Conservation (phyloP, 1,140 invertebrate species). For the Scaptomyza pallida region DNA sequence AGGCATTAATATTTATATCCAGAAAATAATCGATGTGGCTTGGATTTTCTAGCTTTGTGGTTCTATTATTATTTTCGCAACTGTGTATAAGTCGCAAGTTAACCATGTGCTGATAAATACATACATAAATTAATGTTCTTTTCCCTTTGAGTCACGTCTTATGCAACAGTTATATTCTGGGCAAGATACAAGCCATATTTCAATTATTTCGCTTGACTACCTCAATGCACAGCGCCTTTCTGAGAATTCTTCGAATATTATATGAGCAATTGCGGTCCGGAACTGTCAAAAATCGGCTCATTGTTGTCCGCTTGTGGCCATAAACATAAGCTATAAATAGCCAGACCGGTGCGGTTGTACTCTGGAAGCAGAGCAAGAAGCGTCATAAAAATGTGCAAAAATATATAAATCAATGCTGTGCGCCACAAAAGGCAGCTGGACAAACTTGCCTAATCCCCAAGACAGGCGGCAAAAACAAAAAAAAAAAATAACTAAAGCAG, state of each 20-base stretch:
- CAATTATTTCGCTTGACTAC: background rate
- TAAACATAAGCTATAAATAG: slow-evolving; percentile 43
- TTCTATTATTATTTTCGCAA: no score
- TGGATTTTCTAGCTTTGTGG: no score
- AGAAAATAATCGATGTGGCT: no score
- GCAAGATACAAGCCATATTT: background rate
- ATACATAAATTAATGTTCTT: no score
- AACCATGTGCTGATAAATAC: no score
- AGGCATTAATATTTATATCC: background rate
- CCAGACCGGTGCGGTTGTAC: slow-evolving; percentile 2
- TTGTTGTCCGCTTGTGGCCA: slow-evolving; percentile 4
- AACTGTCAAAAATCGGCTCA: slow-evolving; percentile 9
- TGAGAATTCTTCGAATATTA: background rate
- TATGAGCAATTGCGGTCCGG: slow-evolving; percentile 8
- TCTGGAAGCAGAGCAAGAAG: slow-evolving; percentile 14
- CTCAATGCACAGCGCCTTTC: background rate
- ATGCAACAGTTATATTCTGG: no score
- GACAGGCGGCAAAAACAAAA: slow-evolving; percentile 7
- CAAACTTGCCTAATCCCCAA: slow-evolving; percentile 39
- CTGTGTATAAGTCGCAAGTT: no score
- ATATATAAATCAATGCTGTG: slow-evolving; percentile 71
- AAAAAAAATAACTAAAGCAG: slow-evolving; percentile 6
- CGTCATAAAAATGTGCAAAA: slow-evolving; percentile 61
- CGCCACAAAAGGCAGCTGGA: slow-evolving; percentile 39
- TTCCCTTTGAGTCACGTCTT: no score